Base-by-base conservation (phyloP, 2,888 invertebrate genomes). In the Calephelis perditalis region DNA sequence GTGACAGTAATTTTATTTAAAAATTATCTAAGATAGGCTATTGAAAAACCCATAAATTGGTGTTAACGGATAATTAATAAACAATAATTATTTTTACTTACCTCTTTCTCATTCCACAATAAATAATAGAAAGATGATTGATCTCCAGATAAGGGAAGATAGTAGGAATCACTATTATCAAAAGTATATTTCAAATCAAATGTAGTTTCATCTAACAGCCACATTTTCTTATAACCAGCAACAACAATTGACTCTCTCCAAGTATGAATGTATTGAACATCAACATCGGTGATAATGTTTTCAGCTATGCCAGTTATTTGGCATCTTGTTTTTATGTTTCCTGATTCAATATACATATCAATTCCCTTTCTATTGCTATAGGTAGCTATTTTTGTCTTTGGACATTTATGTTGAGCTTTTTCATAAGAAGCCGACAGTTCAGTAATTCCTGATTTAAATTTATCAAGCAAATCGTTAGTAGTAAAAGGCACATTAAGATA, bases 101-200 rank as follows among this genome's bases (percentile, higher is more conserved):
- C 88, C 81, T 83, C 76, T 10, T 74, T 68, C 40, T 73, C 71
- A 65, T 68, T 70, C 75, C 78, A 78, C 58, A 74, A 55, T 43
- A 87, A 60, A 66, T 80, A 90, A 64, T 86, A 89, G 56, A 90
- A 81, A 40, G 67, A 65, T 69, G 81, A 75, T 62, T 82, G 75
- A 57, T 77, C 61, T 12, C 73, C 70, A 52, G 69, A 67, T 11
- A 90, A 65, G 45, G 86, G 85, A 65, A 76, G 75, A 66, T 78
- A 83, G 62, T 73, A 71, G 46, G 57, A 68, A 12, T 68, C 71
- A 54, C 60, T 65, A 58, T 74, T 70, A 60, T 78, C 74, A 75
- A 84, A 84, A 61, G 77, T 73, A 73, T 69, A 75, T 12, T 75
- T 44, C 56, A 78, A 70, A 56, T 74, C 71, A 46, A 75, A 76